phyloP scores from a whole-genome alignment of 2,888 invertebrate genomes.

The Troides aeacus region DNA sequence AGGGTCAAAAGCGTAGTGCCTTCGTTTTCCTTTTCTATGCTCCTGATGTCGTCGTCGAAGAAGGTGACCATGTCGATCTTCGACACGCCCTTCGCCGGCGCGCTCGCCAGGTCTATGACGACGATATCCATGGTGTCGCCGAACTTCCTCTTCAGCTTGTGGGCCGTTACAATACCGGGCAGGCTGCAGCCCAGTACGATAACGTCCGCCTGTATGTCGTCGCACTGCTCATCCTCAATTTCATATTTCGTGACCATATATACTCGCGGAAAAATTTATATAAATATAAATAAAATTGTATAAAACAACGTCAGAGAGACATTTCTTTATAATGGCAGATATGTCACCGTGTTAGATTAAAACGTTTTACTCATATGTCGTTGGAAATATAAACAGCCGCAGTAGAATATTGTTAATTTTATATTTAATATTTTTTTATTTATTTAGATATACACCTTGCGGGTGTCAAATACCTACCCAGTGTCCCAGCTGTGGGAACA shows the following conservation, averaged over 20 bases:
- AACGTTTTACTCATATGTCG: no score
- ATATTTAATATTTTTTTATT: no score
- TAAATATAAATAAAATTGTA: neutral
- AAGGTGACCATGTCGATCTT: slow-evolving; percentile 61
- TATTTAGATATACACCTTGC: no score
- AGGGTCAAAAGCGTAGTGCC: slow-evolving; percentile 37
- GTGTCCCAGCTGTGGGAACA: no score
- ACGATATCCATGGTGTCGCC: slow-evolving; percentile 67
- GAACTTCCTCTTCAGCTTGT: slow-evolving; percentile 66
- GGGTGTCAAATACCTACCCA: no score
- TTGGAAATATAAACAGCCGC: no score
- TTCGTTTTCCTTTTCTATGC: slow-evolving; percentile 31
- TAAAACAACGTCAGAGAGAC: slow-evolving; percentile 13
- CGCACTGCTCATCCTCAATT: neutral
- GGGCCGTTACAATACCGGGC: slow-evolving; percentile 68
- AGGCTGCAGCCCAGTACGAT: slow-evolving; percentile 70
- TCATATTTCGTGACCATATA: slow-evolving; percentile 27
- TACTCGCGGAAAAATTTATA: slow-evolving; percentile 4
- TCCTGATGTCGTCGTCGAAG: slow-evolving; percentile 35
- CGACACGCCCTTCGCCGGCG: slow-evolving; percentile 35
- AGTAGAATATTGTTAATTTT: no score
- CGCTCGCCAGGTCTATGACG: slow-evolving; percentile 56
- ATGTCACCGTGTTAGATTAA: neutral
- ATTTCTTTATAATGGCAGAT: slow-evolving; percentile 5
- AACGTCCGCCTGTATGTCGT: slow-evolving; percentile 54